Percentiles rank a stretch among this genome's conserved stretches.
phyloP scores from a whole-genome alignment of 2,797 vertebrate genomes.

The Acomys russatus region DNA sequence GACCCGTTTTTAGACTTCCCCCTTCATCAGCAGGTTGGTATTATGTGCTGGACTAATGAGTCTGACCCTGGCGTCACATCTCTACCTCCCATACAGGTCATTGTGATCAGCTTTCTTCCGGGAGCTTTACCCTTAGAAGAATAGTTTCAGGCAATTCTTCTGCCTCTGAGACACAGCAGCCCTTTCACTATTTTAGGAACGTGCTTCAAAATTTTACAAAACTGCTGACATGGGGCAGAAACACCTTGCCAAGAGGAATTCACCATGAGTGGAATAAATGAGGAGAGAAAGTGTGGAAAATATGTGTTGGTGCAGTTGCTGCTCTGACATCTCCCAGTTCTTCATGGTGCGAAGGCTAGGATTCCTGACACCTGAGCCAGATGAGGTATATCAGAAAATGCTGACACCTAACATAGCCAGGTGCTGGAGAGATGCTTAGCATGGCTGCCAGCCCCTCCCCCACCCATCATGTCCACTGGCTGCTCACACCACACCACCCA shows the following conservation, averaged over 20 bases:
- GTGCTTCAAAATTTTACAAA: conserved; percentile 68
- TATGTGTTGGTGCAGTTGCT: background rate
- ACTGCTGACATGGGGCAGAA: conserved; percentile 68
- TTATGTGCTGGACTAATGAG: background rate
- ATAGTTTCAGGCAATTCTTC: conserved; percentile 57
- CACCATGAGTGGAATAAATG: conserved; percentile 56
- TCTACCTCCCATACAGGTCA: background rate
- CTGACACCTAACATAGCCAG: background rate
- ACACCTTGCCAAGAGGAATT: conserved; percentile 29
- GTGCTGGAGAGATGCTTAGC: background rate
- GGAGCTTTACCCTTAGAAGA: background rate
- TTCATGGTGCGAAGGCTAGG: conserved; percentile 24
- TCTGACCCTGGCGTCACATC: background rate
- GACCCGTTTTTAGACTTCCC: background rate
- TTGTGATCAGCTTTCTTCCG: conserved; percentile 54
- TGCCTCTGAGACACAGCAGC: conserved; percentile 63
- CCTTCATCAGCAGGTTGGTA: background rate
- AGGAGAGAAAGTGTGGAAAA: conserved; percentile 64
- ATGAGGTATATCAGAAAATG: background rate
- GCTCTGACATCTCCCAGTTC: background rate
- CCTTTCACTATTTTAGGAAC: conserved; percentile 73
- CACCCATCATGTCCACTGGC: background rate
- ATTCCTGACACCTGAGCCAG: conserved; percentile 18
- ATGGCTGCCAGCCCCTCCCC: too few species aligned
- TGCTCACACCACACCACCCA: background rate